Evolutionary conservation across 92 coral and sea anemone species (phyloP).

Genomic region (Heteractis magnifica): DNA sequence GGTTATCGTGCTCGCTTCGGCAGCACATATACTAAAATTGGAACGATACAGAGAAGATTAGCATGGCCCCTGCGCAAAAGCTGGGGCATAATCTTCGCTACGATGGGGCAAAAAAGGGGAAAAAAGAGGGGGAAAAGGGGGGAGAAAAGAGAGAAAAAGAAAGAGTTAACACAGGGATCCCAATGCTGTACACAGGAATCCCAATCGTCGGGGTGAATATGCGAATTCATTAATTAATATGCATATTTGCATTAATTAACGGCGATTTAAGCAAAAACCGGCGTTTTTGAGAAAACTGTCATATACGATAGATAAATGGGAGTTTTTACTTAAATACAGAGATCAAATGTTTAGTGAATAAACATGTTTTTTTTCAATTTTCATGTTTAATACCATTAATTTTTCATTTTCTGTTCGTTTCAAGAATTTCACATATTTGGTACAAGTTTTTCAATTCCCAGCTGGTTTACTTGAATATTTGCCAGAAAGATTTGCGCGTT

Average conservation of each 20-base stretch:
- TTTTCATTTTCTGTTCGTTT: no score
- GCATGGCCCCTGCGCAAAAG: slow-evolving; percentile 93
- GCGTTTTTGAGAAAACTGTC: background rate
- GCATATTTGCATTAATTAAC: background rate
- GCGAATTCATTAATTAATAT: background rate
- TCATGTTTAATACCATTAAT: no score
- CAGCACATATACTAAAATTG: slow-evolving; percentile 88
- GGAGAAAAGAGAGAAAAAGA: background rate
- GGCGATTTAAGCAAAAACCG: background rate
- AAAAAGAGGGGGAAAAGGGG: slow-evolving; percentile 5
- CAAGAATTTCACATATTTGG: no score
- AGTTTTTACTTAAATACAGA: no score
- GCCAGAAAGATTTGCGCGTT: no score
- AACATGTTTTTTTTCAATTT: no score
- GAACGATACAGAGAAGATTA: slow-evolving; percentile 99
- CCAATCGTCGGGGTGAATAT: slow-evolving; percentile 1
- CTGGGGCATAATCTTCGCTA: slow-evolving; percentile 23
- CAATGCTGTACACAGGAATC: background rate
- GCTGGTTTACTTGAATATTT: no score
- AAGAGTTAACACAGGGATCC: slow-evolving; percentile 11
- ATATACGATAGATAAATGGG: no score
- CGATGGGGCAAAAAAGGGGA: slow-evolving; percentile 18
- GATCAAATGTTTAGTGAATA: no score
- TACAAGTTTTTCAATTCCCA: no score
- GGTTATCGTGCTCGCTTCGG: slow-evolving; percentile 34